Evolutionary conservation across 2,113 vertebrate species (phyloP).

Genomic region (Sylvilagus bachmani): DNA sequence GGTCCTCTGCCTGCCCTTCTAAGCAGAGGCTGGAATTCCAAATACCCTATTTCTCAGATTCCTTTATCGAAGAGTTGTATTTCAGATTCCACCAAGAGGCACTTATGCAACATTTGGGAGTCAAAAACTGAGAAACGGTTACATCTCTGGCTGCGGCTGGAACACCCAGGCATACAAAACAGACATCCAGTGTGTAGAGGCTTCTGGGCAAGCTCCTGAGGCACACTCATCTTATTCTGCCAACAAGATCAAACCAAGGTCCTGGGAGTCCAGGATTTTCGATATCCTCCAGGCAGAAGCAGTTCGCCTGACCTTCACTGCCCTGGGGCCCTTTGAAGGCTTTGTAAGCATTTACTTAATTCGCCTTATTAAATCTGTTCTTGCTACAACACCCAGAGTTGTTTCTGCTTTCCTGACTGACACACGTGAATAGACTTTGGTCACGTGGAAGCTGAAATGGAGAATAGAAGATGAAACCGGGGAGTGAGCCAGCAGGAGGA

Average conservation of each 20-base stretch:
- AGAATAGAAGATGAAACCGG: background rate
- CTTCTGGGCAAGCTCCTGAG: background rate
- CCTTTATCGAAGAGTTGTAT: background rate
- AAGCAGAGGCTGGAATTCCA: background rate
- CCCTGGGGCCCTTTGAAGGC: background rate
- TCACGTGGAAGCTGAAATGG: background rate
- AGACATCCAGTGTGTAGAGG: background rate
- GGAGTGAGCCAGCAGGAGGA: background rate
- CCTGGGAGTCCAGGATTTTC: background rate
- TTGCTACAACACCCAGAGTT: constrained; percentile 5
- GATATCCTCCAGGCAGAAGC: constrained; percentile 6
- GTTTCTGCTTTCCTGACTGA: constrained; percentile 7
- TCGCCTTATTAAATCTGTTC: constrained; percentile 44
- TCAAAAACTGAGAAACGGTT: background rate
- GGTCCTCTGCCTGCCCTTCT: background rate
- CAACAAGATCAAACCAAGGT: background rate
- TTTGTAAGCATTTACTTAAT: constrained; percentile 6
- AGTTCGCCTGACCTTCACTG: constrained; percentile 22
- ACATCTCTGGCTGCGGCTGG: background rate
- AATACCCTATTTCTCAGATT: background rate
- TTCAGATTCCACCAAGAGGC: background rate
- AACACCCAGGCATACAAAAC: background rate
- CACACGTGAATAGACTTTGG: background rate
- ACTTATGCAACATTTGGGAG: background rate
- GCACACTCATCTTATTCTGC: no score